Evolutionary conservation across 2,797 vertebrate genomes (phyloP).

Genomic region (Betta splendens): DNA sequence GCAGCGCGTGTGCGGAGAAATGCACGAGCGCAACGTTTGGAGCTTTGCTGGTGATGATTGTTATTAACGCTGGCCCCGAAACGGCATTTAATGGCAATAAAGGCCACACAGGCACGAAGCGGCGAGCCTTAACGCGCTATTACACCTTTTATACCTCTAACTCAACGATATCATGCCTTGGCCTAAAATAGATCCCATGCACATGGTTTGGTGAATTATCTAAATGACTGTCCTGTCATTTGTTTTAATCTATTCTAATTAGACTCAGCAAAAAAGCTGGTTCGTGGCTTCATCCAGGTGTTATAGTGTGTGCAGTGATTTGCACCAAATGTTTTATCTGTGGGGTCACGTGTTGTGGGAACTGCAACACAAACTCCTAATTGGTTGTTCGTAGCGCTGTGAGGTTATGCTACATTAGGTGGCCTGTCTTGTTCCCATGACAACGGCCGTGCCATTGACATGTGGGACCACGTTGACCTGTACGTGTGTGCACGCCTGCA

Average conservation of each 20-base stretch:
- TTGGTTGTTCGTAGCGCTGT: slow-evolving; percentile 40
- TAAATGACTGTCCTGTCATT: slow-evolving; percentile 20
- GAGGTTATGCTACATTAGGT: slow-evolving; percentile 58
- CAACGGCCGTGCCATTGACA: slow-evolving; percentile 65
- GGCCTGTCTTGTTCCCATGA: slow-evolving; percentile 79
- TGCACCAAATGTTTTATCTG: not conserved
- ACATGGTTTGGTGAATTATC: slow-evolving; percentile 26
- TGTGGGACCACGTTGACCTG: slow-evolving; percentile 61
- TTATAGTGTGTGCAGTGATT: not conserved
- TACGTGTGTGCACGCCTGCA: slow-evolving; percentile 37
- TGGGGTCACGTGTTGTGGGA: slow-evolving; percentile 3
- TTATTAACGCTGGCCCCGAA: not conserved
- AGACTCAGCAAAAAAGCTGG: not conserved
- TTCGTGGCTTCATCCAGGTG: not conserved
- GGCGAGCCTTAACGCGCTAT: not conserved
- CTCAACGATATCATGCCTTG: not conserved
- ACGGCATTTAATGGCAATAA: not conserved
- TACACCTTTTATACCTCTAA: not conserved
- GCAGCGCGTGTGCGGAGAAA: slow-evolving; percentile 4
- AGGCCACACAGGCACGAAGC: slow-evolving; percentile 20
- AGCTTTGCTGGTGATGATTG: slow-evolving; percentile 9
- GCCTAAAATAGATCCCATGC: slow-evolving; percentile 22
- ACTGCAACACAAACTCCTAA: slow-evolving; percentile 18
- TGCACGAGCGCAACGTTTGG: not conserved
- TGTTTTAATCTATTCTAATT: not conserved